phyloP scores from a whole-genome alignment of 2,888 invertebrate genomes.

The Aporophyla lueneburgensis region DNA sequence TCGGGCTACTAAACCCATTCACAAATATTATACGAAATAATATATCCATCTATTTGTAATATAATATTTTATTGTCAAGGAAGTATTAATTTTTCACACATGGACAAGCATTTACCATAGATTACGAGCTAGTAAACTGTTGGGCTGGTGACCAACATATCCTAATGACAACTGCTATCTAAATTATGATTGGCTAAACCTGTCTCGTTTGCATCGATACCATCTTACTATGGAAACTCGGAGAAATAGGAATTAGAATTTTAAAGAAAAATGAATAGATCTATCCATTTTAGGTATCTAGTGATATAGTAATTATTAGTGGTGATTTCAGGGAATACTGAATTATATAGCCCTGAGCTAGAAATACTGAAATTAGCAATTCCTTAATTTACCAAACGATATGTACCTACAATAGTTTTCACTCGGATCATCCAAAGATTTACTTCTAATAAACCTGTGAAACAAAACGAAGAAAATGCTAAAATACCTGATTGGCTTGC shows the following conservation, averaged over 20 bases:
- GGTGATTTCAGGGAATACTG: not conserved
- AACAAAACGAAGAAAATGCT: constrained; percentile 40
- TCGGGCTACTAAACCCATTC: not conserved
- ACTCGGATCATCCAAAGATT: not conserved
- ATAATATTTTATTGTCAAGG: not conserved
- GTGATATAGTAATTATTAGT: not conserved
- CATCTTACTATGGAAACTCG: constrained; percentile 59
- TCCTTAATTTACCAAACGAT: not conserved
- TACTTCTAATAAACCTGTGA: constrained; percentile 4
- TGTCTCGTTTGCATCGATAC: constrained; percentile 52
- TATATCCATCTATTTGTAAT: not conserved
- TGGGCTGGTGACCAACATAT: constrained; percentile 73
- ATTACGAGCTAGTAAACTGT: constrained; percentile 71
- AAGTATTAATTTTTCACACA: constrained; percentile 44
- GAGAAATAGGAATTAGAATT: no score
- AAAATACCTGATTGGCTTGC: constrained; percentile 22
- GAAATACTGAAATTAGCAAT: not conserved
- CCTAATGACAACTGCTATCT: constrained; percentile 76
- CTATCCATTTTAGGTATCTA: no score
- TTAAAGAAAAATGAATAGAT: not conserved
- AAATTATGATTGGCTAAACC: constrained; percentile 77
- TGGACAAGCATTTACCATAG: constrained; percentile 52
- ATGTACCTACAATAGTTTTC: not conserved
- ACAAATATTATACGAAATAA: not conserved
- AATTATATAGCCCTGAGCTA: not conserved